Conservation (phyloP, 1,140 invertebrate species). For the Euborellia annulipes region DNA sequence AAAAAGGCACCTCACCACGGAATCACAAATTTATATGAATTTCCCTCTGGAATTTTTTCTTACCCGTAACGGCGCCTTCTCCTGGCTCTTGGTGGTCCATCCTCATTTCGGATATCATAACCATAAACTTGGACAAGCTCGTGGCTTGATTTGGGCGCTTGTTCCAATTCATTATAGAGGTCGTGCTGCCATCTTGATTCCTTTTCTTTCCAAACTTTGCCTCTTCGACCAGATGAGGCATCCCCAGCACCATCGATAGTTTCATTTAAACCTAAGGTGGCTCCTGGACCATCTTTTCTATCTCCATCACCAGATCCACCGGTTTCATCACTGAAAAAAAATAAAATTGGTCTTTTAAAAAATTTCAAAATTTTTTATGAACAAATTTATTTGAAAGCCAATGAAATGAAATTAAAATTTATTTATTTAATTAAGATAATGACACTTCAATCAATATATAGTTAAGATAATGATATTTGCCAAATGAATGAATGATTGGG, state of each 20-base stretch:
- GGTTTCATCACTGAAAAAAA: neutral
- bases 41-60: no score
- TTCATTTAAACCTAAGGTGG: conserved; percentile 1
- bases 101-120: conserved; percentile 86
- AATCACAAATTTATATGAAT: no score
- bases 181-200: conserved; percentile 80
- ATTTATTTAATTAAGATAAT: no score
- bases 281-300: conserved; percentile 11
- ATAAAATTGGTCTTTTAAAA: no score
- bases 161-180: conserved; percentile 60
- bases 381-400: no score
- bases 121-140: conserved; percentile 82
- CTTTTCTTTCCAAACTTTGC: conserved; percentile 42
- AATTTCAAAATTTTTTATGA: no score
- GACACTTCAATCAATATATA: no score
- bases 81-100: conserved; percentile 72
- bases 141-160: conserved; percentile 72
- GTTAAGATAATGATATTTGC: no score
- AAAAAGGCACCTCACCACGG: no score
- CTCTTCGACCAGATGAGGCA: conserved; percentile 19
- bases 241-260: neutral
- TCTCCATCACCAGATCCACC: conserved; percentile 18
- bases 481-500: no score
- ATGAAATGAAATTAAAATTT: no score
- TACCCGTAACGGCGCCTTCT: conserved; percentile 72